Evolutionary conservation across 2,888 invertebrate genomes (phyloP).

Genomic region (Blastobasis adustella): DNA sequence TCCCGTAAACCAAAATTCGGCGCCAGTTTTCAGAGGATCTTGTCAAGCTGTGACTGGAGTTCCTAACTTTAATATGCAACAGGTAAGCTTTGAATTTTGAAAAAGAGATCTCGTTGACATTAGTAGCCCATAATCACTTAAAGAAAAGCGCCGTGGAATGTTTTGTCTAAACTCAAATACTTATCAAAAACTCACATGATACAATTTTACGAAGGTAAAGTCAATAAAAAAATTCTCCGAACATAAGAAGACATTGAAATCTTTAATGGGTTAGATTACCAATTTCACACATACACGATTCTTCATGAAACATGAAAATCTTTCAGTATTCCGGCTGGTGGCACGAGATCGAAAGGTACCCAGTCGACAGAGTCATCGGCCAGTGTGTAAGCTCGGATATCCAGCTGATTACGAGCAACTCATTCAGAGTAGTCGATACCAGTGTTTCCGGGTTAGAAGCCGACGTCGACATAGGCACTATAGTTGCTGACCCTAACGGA

Average conservation of each 20-base stretch:
- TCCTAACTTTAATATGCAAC: conserved; percentile 32
- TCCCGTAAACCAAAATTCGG: conserved; percentile 24
- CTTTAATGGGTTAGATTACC: neutral
- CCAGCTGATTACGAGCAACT: conserved; percentile 26
- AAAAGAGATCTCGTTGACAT: too few relatives aligned
- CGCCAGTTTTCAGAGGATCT: conserved; percentile 46
- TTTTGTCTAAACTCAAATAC: too few relatives aligned
- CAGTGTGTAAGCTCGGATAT: conserved; percentile 38
- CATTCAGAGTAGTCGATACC: conserved; percentile 36
- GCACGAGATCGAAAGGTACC: conserved; percentile 56
- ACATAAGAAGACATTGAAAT: neutral
- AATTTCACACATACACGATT: neutral
- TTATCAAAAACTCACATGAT: too few relatives aligned
- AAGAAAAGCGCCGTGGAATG: too few relatives aligned
- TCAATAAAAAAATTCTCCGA: too few relatives aligned
- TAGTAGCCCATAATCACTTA: too few relatives aligned
- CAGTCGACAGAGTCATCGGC: conserved; percentile 29
- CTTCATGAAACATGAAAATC: neutral
- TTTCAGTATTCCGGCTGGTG: conserved; percentile 55
- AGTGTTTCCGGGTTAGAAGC: conserved; percentile 29
- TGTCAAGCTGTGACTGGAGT: conserved; percentile 37
- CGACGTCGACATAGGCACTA: conserved; percentile 25
- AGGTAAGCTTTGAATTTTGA: conserved; percentile 24
- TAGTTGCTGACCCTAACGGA: conserved; percentile 31
- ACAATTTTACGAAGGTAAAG: too few relatives aligned